Base-by-base conservation (phyloP, 2,113 vertebrate species). In the Scatophagus argus region DNA sequence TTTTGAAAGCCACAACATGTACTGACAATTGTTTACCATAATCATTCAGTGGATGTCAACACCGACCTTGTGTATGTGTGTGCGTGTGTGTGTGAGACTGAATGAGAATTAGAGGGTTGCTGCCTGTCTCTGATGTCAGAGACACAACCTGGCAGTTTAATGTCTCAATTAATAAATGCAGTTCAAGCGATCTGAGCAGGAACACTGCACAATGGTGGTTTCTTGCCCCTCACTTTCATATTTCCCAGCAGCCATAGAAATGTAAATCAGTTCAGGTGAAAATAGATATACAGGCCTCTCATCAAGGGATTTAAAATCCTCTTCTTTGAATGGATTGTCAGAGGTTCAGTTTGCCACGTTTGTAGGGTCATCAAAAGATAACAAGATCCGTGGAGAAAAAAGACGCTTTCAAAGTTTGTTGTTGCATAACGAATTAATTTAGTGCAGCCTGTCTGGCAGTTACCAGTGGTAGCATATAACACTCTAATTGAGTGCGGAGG, bases 141-240 rank as follows among this genome's bases (percentile, higher is more conserved):
- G 54, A 76, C 34, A 54, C 82, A 46, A 55, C 19, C 44, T 63
- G 44, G 67, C 66, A 78, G 38, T 66, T 76, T 65, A 83, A 83
- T 88, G 79, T 83, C 74, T 87, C 52, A 64, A 81, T 87, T 79
- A 81, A 77, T 75, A 78, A 74, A 76, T 60, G 69, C 27, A 54
- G 46, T 59, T 73, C 36, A 76, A 71, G 51, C 31, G 69, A 78
- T 81, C 31, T 39, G 66, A 44, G 21, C 52, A 32, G 56, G 32
- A 86, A 64, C 63, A 67, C 27, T n/a, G 19, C 14, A 7, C 36
- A 12, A 1, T 1, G 0, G 31, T 27, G 38, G 43, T 59, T 55
- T 44, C 36, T 19, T 44, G 10, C 41, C 36, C 36, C 66, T 49
- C 23, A 51, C 58, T 67, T 61, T 74, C 58, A 72, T 67, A 63